Evolutionary conservation across 2,888 invertebrate genomes (phyloP).

Genomic region (Rapana venosa): DNA sequence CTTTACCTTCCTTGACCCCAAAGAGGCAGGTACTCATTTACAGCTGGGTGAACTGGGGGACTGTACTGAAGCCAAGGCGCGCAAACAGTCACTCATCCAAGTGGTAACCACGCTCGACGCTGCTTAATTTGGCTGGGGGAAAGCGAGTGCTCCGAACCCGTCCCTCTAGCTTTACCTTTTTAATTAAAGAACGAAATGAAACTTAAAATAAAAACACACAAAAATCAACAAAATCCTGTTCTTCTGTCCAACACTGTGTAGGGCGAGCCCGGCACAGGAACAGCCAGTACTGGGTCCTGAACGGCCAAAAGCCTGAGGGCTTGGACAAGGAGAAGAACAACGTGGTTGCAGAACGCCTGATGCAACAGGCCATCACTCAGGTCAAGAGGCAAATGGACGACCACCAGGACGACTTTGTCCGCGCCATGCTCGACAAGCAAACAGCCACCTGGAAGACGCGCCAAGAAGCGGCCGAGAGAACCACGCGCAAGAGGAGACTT

Average conservation of each 20-base stretch:
- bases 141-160: too few species aligned
- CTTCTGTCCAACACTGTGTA: slow-evolving; percentile 43
- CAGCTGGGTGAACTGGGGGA: too few species aligned
- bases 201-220: too few species aligned
- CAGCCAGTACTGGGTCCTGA: slow-evolving; percentile 70
- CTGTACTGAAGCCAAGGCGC: too few species aligned
- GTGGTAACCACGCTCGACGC: too few species aligned
- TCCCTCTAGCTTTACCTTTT: too few species aligned
- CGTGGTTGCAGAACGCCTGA: slow-evolving; percentile 71
- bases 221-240: background rate
- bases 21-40: too few species aligned
- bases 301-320: slow-evolving; percentile 59
- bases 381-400: slow-evolving; percentile 55
- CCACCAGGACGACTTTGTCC: slow-evolving; percentile 50
- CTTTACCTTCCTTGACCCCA: too few species aligned
- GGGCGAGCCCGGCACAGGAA: slow-evolving; percentile 73
- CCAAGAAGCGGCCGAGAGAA: slow-evolving; percentile 54
- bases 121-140: too few species aligned
- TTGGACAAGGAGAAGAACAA: slow-evolving; percentile 73
- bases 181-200: too few species aligned
- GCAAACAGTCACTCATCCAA: too few species aligned
- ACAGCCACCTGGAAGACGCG: slow-evolving; percentile 56
- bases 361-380: slow-evolving; percentile 66
- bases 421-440: slow-evolving; percentile 55
- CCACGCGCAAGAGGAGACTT: slow-evolving; percentile 13